Base-by-base conservation (phyloP, 2,113 vertebrate genomes). In the Lipophrys pholis region DNA sequence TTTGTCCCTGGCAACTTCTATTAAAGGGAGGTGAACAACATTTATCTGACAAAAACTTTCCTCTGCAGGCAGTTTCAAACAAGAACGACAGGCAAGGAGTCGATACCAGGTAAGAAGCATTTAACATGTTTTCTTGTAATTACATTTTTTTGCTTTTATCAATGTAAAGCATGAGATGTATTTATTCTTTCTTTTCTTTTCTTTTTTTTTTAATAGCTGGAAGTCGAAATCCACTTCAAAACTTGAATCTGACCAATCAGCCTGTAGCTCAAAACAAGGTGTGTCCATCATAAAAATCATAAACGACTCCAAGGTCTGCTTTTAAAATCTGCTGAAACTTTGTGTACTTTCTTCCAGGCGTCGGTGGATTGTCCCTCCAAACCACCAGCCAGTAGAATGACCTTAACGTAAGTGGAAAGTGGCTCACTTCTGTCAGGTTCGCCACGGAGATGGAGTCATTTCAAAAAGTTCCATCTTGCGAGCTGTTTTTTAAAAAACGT, bases 1-100 rank as follows among this genome's bases (percentile, higher is more conserved):
- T 30, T 30, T 30, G 21, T 30, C 21, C 21, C 21, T 30, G 21
- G 21, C 21, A 4, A 30, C 21, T 4, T 30, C 21, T 4, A 30
- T 30, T 30, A 30, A 30, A 30, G 21, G 21, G 21, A 30, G 21
- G 21, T 4, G 4, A 30, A 30, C 8, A 30, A 9, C 6, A 16
- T 39, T 8, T 43, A 30, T 30, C 45, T 8, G 7, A 41, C 8
- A n/a, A 2, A 0, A 52, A 12, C 39, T 80, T 48, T 80, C 41
- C 51, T 85, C 71, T 65, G 10, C 91, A 96, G 95, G 63, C 74
- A 90, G 77, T 96, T 96, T 80, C 93, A 94, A 54, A 63, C 54
- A 14, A 87, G 93, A 73, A 83, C 86, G 8, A 84, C 73, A 60
- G 53, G 46, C 46, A 87, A 76, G 67, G 36, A 78, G 1, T 30